A percentile compares a stretch with the other conserved stretches of the same genome.
These are phyloP conservation scores for Drosophila anomalata DNA, from an alignment of 2,888 invertebrate species.

Conservation along the genomic window DNA sequence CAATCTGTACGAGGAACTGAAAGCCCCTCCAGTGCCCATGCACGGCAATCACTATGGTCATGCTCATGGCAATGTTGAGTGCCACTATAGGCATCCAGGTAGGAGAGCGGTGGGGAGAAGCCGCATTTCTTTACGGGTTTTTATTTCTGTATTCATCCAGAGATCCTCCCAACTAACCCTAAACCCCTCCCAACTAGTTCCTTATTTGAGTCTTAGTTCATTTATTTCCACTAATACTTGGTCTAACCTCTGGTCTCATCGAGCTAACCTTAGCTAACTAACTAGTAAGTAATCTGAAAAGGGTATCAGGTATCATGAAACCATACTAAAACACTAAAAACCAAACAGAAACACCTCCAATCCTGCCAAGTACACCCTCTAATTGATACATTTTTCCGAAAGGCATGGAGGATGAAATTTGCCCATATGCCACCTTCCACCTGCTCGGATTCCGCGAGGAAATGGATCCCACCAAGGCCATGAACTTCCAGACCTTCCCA, in stretches of 20 bases:
- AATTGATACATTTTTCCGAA: constrained; percentile 63
- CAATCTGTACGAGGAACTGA: constrained; percentile 93
- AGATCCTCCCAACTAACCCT: constrained; percentile 33
- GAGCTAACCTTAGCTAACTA: constrained; percentile 39
- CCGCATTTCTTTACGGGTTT: constrained; percentile 35
- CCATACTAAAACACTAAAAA: constrained; percentile 70
- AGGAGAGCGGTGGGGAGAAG: constrained; percentile 57
- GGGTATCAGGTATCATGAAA: constrained; percentile 22
- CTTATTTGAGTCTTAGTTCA: constrained; percentile 14
- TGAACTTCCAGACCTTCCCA: constrained; percentile 95
- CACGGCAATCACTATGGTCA: constrained; percentile 82
- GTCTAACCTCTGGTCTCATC: constrained; percentile 56
- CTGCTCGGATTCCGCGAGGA: constrained; percentile 97
- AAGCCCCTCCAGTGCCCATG: constrained; percentile 87
- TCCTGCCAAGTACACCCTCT: constrained; percentile 8
- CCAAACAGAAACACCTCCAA: constrained; percentile 26
- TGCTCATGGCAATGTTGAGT: constrained; percentile 80
- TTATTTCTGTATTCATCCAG: constrained; percentile 26
- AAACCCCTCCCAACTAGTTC: neutral
- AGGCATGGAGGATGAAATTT: constrained; percentile 98
- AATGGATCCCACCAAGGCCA: constrained; percentile 96
- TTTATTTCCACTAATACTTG: constrained; percentile 47
- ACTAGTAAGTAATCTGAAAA: constrained; percentile 61
- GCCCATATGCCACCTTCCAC: constrained; percentile 98
- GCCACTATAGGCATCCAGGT: constrained; percentile 84